These are phyloP conservation scores for Tangara arthus DNA, from an alignment of 2,797 vertebrate species.

Conservation along the genomic window DNA sequence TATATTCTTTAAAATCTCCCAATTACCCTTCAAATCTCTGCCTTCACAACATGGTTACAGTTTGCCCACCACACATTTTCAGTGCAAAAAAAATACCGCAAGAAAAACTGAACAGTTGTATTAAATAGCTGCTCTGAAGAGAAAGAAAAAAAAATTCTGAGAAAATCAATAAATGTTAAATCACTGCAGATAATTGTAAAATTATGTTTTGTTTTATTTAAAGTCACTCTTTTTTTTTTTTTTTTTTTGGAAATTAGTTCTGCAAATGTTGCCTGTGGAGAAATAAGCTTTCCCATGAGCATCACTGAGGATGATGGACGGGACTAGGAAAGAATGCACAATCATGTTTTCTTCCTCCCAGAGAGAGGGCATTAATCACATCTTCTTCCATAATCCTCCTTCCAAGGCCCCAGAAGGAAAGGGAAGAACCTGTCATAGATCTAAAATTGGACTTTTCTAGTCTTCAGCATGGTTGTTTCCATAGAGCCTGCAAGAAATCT, in stretches of 20 bases:
- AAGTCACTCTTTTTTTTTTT: background rate
- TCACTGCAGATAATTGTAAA: slow-evolving; percentile 10
- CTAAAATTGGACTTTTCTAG: background rate
- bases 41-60: background rate
- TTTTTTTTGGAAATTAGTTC: slow-evolving; percentile 46
- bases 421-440: background rate
- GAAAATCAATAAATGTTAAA: slow-evolving; percentile 16
- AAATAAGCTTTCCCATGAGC: slow-evolving; percentile 33
- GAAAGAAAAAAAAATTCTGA: background rate
- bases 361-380: slow-evolving; percentile 57
- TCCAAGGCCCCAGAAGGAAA: slow-evolving; percentile 18
- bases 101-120: background rate
- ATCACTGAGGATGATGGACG: background rate
- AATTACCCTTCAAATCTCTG: background rate
- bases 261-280: slow-evolving; percentile 37
- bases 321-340: slow-evolving; percentile 28
- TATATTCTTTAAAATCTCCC: background rate
- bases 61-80: background rate
- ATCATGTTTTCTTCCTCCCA: slow-evolving; percentile 44
- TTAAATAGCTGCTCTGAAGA: background rate
- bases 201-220: background rate
- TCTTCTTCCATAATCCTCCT: slow-evolving; percentile 28
- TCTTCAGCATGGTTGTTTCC: slow-evolving; percentile 2
- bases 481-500: background rate
- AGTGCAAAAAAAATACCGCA: background rate